phyloP scores from a whole-genome alignment of 2,113 vertebrate species.

The Otus sunia region DNA sequence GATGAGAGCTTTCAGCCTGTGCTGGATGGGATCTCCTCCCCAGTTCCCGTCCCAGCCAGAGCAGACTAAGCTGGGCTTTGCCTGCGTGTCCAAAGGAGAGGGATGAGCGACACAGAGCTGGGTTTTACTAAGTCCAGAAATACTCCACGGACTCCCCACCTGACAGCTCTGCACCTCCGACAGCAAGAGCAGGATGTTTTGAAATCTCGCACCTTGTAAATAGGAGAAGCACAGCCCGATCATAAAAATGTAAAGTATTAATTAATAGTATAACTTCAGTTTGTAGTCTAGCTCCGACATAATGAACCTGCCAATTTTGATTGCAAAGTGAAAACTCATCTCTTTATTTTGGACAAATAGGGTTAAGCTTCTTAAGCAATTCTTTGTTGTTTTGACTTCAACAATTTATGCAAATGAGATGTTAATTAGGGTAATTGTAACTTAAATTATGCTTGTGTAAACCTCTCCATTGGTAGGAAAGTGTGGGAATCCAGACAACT shows the following conservation, averaged over 20 bases:
- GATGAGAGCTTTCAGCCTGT: neutral
- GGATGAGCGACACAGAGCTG: neutral
- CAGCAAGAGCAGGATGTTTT: neutral
- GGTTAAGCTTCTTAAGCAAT: slow-evolving; percentile 89
- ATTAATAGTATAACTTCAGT: slow-evolving; percentile 59
- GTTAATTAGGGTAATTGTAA: slow-evolving; percentile 94
- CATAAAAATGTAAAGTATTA: slow-evolving; percentile 58
- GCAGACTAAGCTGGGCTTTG: neutral
- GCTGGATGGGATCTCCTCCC: neutral
- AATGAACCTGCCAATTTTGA: slow-evolving; percentile 73
- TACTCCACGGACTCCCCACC: neutral
- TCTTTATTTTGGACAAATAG: slow-evolving; percentile 82
- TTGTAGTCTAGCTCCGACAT: slow-evolving; percentile 42
- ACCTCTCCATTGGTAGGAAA: slow-evolving; percentile 88
- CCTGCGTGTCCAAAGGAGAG: rapidly evolving
- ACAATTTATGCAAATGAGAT: slow-evolving; percentile 99
- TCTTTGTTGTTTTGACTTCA: slow-evolving; percentile 92
- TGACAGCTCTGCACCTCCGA: neutral
- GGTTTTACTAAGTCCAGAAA: neutral
- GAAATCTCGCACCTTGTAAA: slow-evolving; percentile 7
- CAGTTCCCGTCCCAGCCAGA: rapidly evolving
- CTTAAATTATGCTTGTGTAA: slow-evolving; percentile 91
- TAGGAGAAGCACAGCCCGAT: neutral
- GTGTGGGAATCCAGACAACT: slow-evolving; percentile 94
- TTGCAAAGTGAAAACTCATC: slow-evolving; percentile 70